Base-by-base conservation (phyloP, 2,797 vertebrate genomes). In the Melanotaenia nigrans region DNA sequence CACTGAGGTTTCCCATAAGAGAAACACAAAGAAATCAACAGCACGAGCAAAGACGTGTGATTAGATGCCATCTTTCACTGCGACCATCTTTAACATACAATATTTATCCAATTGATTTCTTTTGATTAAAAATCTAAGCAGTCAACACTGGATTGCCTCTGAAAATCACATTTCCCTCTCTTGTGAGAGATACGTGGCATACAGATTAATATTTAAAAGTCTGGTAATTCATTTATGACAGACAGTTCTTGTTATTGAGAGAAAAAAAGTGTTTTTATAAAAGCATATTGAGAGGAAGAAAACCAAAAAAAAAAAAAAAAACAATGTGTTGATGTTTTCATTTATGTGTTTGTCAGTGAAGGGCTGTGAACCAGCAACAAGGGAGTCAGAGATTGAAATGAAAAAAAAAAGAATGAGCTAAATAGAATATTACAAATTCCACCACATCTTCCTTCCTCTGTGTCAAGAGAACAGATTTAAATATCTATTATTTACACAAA, bases 401-500 rank as follows among this genome's bases (percentile, higher is more conserved):
- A n/a, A 28, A 28, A 28, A 73, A 65, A 80, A 36, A 64, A 5
- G 4, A 71, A 76, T 3, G 40, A 66, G 74, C 68, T 93, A 89
- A 95, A 94, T 94, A 89, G 47, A 49, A 94, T 92, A 93, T 84
- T 91, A 80, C 78, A 90, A 93, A 92, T 91, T 86, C 88, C 85
- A 30, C 3, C 6, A 36, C 73, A 70, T 86, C 83, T 81, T 84
- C 82, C 49, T 73, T 82, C 72, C 80, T 76, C 79, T 20, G 78
- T 83, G 88, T 84, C 83, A 20, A 62, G 82, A 84, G 80, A 83
- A 65, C 88, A 69, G 66, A 90, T 92, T 91, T 92, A 58, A 92
- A 92, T 92, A 95, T 95, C 85, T 93, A 94, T 94, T 94, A 95
- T 95, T 94, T 90, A 95, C 90, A 88, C 83, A 91, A 90, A 93